Base-by-base conservation (phyloP, 2,797 vertebrate species). In the Amniataba percoides region DNA sequence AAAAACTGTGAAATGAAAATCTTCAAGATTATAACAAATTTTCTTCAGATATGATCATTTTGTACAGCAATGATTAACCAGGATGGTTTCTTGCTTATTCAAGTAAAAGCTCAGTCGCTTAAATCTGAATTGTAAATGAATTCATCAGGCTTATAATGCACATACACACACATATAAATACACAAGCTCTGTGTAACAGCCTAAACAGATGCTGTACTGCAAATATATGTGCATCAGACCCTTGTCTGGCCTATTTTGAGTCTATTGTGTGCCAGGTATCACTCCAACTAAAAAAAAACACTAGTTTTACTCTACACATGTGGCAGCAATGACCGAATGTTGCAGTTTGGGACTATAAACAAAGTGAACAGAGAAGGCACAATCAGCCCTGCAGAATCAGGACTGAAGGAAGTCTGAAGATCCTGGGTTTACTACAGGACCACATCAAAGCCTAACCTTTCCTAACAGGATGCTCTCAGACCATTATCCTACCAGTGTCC, bases 371-470 rank as follows among this genome's bases (percentile, higher is more conserved):
- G 16, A 66, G 9, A 21, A 1, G 0, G 23, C 1, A 43, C 10
- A 43, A 52, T 56, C 71, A 31, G 25, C 25, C 7, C 31, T 48
- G 3, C n/a, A 66, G 21, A 42, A 60, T 36, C 2, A 71, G 13
- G 27, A 31, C 27, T 19, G 2, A 58, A 27, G 18, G 21, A 71
- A 46, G 21, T 25, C 40, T 43, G 36, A 58, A 43, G 59, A 55
- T 45, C 16, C 14, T 43, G 46, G 57, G 39, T 13, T 62, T 49
- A 59, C 52, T 27, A 31, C 53, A 11, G 66, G 6, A 74, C 55
- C 19, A 56, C 23, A 59, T 67, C 64, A 63, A 72, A 78, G 55
- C 34, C 9, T 16, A 40, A 74, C 53, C 36, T 71, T 39, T 71
- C 14, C 40, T n/a, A 31, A 39, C 56, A 65, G 14, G 60, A 74